Evolutionary conservation across 2,888 invertebrate species (phyloP), one percentile per base, ranked within the genome.

Genomic region (Spodoptera picta): DNA sequence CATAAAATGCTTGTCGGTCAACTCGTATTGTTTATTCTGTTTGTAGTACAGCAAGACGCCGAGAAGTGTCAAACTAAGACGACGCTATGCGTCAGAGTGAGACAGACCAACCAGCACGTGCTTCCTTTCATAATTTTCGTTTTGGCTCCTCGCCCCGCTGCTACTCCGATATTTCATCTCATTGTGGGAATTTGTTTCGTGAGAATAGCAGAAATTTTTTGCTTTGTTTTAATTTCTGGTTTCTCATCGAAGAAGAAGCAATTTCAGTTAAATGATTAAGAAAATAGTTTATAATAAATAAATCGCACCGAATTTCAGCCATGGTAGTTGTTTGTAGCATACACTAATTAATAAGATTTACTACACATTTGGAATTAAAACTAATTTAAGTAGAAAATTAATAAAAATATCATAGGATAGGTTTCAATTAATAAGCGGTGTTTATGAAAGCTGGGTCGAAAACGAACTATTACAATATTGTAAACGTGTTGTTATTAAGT

Each of bases 81-180:
- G 63, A 66, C 77, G 82, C 82, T 65, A 73, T 77, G 69, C 27
- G 83, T 48, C 50, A 60, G 84, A 92, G 80, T 65, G 85, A 78
- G 90, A 90, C 48, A 65, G 77, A 60, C 55, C 76, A 82, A 88
- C 74, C 83, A 92, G 92, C 94, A 94, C 94, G 94, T 94, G 94
- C 91, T 90, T 89, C 89, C 87, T 92, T 89, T 90, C 89, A 87
- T 91, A 88, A 88, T 90, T 83, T 84, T 92, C 87, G 87, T 90
- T 89, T 91, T 90, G 86, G 83, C 90, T 92, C 90, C 87, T 90
- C 87, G 83, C 86, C 83, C 84, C 83, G 87, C 91, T 92, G 92
- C 84, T 83, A 83, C 89, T 90, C 91, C 86, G 81, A 88, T 92
- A 92, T 87, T 87, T 88, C 86, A 83, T 86, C 88, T 89, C 87